Evolutionary conservation across 2,888 invertebrate genomes (phyloP), one percentile per base, ranked within the genome.

Genomic region (Apomyelois bistriatella): DNA sequence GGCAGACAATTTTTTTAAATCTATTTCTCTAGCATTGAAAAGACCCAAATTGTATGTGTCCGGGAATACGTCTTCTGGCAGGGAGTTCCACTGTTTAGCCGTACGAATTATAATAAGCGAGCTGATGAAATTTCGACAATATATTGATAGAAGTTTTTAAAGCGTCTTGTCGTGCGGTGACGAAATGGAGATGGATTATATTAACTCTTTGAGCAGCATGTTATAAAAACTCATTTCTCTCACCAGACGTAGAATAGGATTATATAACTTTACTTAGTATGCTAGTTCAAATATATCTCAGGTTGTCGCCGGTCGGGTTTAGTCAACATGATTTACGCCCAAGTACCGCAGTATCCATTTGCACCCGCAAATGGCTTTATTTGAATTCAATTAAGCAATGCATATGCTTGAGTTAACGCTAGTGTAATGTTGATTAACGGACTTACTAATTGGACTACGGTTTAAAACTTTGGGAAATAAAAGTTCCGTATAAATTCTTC

Each of bases 341-440:
- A 8, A 36, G 16, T 12, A 43, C 28, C 7, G 17, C 16, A 15
- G 43, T 9, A 28, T 15, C 30, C 43, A 32, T 46, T 43, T 43
- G 43, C 43, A 46, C 40, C 40, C 16, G 30, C 32, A 32, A 46
- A 46, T 46, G 30, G 30, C 43, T 46, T 28, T 48, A 48, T 48
- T 48, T 48, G 36, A 48, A 36, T 48, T 35, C 48, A 48, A 48
- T 48, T 48, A 36, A 48, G 48, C 36, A 36, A 48, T 17, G 36
- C 35, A 48, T 35, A 47, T 48, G 43, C 43, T 46, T 46, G 43
- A 46, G 30, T 46, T 32, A 46, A 13, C 32, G 30, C 43, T 30
- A 30, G 30, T 46, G 43, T 43, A 43, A 43, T 43, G 43, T 43
- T 28, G 43, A 43, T 30, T 43, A 30, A 30, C 12, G 43, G 43